Percentiles rank a stretch among this genome's conserved stretches.
Conservation (phyloP, 2,888 invertebrate genomes). For the Drosophila subsilvestris region DNA sequence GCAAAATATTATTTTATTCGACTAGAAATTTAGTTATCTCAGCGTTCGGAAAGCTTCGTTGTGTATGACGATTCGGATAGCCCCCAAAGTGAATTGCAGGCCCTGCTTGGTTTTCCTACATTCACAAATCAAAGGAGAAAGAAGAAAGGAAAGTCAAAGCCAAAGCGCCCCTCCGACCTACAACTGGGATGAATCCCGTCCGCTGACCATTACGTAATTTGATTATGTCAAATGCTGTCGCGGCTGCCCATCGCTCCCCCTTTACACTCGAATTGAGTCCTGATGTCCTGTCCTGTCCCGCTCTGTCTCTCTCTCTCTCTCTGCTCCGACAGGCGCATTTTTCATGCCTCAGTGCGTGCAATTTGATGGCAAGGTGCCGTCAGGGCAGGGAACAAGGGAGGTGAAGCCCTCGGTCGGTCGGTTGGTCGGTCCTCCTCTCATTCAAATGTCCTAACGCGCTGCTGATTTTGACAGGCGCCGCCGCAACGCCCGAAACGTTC, state of each 20-base stretch:
- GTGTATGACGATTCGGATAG: not conserved
- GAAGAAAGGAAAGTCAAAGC: not conserved
- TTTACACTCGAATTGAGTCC: conserved; percentile 79
- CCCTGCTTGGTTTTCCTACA: not conserved
- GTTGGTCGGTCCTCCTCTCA: conserved; percentile 41
- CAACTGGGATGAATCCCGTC: not conserved
- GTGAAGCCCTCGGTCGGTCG: conserved; percentile 4
- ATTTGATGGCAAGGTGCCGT: conserved; percentile 54
- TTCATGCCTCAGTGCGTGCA: conserved; percentile 77
- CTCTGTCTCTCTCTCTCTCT: not conserved
- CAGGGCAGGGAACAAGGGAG: conserved; percentile 12
- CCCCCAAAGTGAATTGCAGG: not conserved
- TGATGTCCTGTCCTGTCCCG: conserved; percentile 22
- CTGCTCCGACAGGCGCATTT: conserved; percentile 64
- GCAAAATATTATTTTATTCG: no score
- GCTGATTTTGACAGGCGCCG: conserved; percentile 68
- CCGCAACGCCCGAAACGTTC: conserved; percentile 21
- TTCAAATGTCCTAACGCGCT: conserved; percentile 73
- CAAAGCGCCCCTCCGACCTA: not conserved
- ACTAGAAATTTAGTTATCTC: no score
- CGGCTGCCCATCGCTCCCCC: conserved; percentile 57
- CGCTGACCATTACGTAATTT: conserved; percentile 58
- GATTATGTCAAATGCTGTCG: conserved; percentile 74
- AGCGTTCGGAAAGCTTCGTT: no score
- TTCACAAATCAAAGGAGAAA: no score